Conservation (phyloP, 1,140 invertebrate species). For the Mercenaria mercenaria region DNA sequence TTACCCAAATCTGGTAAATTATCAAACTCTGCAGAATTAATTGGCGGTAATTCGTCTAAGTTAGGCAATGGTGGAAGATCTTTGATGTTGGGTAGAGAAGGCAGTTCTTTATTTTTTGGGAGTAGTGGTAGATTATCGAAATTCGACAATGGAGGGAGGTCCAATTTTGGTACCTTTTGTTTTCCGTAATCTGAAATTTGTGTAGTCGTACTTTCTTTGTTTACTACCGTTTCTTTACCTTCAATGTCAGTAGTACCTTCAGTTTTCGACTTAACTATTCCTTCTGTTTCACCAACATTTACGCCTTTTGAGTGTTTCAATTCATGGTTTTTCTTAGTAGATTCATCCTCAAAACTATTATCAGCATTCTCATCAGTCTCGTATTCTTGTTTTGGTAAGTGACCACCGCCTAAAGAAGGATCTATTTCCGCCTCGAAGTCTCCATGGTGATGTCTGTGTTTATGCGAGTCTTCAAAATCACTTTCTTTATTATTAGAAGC, state of each 20-base stretch:
- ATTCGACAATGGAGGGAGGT: neutral
- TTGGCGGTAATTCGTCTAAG: conserved; percentile 25
- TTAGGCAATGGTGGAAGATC: conserved; percentile 46
- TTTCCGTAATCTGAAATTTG: neutral
- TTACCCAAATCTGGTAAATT: neutral
- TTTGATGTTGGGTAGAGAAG: conserved; percentile 5
- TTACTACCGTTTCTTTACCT: neutral
- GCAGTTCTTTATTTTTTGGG: neutral
- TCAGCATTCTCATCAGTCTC: neutral
- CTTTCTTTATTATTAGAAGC: neutral
- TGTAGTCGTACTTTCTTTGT: neutral
- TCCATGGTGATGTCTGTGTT: conserved; percentile 1
- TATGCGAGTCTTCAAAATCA: neutral
- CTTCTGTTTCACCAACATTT: neutral
- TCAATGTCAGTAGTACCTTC: neutral
- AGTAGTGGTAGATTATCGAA: neutral
- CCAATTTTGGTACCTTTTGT: neutral
- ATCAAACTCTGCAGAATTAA: neutral
- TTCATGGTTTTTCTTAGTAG: neutral
- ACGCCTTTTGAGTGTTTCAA: neutral
- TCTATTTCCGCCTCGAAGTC: neutral
- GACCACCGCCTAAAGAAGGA: neutral
- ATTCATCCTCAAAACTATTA: neutral
- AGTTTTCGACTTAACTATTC: neutral
- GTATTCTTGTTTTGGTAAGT: neutral